phyloP scores from a whole-genome alignment of 2,797 vertebrate species.

The Rhinichthys osculus region DNA sequence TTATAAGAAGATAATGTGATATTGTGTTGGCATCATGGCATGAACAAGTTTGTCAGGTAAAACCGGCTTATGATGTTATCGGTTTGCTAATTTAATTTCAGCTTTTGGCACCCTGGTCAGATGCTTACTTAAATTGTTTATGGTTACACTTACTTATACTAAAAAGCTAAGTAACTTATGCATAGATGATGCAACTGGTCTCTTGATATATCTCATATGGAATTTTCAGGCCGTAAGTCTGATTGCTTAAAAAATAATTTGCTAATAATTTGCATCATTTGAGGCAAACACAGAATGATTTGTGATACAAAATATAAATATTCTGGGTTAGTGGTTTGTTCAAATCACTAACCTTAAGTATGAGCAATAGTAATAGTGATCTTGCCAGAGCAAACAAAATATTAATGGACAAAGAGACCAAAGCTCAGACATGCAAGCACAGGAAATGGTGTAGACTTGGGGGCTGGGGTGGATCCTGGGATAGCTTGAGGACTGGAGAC shows the following conservation, averaged over 20 bases:
- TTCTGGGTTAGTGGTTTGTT: not conserved
- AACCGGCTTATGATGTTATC: no score
- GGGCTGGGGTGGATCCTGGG: conserved; percentile 38
- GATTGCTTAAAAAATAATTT: not conserved
- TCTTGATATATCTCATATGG: not conserved
- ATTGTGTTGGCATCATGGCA: no score
- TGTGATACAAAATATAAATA: not conserved
- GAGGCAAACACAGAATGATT: not conserved
- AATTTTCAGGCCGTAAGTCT: not conserved
- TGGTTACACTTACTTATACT: not conserved
- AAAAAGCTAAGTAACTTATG: not conserved
- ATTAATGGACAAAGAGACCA: conserved; percentile 5
- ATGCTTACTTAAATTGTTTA: not conserved
- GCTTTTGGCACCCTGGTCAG: not conserved
- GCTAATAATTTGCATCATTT: not conserved
- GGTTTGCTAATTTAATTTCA: not conserved
- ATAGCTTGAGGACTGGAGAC: conserved; percentile 55
- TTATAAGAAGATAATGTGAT: no score
- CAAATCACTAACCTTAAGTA: not conserved
- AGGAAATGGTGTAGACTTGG: conserved; percentile 52
- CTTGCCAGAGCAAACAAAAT: not conserved
- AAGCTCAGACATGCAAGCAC: conserved; percentile 27
- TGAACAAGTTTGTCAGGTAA: no score
- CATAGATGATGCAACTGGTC: not conserved
- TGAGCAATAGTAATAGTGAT: not conserved